Base-by-base conservation (phyloP, 2,797 vertebrate genomes). In the Sebastes aleutianus region DNA sequence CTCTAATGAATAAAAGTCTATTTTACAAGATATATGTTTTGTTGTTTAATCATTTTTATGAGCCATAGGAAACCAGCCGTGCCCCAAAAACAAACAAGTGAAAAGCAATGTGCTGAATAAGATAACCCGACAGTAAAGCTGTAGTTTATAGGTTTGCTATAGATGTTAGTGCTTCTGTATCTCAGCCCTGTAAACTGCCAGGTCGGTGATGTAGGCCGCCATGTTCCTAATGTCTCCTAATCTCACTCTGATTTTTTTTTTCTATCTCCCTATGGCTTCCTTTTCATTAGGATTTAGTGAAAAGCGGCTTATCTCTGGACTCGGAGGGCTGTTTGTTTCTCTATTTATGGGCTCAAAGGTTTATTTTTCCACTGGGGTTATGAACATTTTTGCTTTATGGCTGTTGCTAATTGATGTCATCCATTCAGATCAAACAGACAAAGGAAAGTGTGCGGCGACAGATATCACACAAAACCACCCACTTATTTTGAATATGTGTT, bases 221-320 rank as follows among this genome's bases (percentile, higher is more conserved):
- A 76, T 87, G 79, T 87, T 85, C 79, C 36, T 13, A 39, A 39
- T 81, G 26, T 31, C 68, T 85, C 57, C 56, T 88, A 85, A 87
- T 92, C 80, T 71, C 61, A 32, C 47, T 77, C 57, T 24, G 24
- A 18, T 56, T 57, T 78, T 58, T 43, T 65, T 66, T 70, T 27
- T 43, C 32, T 68, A 54, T 86, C 75, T 86, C 82, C 83, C 84
- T 4, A 12, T 68, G 71, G 69, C 58, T 82, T 57, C 62, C 11
- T 66, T 88, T 89, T 91, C 77, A 85, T 88, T 67, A 74, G 90
- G 91, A 92, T 93, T 95, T 86, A 81, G 72, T 70, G 70, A 83
- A 94, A 93, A 94, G 91, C 92, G 2, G 91, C 90, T 94, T 95
- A 95, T 90, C 92, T 83, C 65, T 74, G 58, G 79, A 79, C 67